These are phyloP conservation scores for Silurus lanzhouensis DNA, from an alignment of 2,797 vertebrate genomes.

Conservation along the genomic window DNA sequence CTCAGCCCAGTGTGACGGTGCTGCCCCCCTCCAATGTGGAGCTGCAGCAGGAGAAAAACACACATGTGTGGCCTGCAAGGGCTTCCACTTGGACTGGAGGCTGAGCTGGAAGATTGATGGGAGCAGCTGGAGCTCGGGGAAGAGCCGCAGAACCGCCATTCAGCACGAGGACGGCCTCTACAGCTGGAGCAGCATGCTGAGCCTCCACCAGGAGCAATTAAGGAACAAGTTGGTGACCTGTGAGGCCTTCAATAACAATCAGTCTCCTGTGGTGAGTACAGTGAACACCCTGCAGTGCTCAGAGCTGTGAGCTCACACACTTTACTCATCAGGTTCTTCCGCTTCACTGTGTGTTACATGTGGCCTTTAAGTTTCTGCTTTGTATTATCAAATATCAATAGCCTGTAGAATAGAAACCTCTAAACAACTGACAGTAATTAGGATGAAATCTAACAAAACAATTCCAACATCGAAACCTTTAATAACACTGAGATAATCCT, in stretches of 20 bases:
- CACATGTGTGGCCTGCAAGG: neutral
- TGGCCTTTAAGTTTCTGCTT: neutral
- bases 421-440: too few species aligned
- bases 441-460: too few species aligned
- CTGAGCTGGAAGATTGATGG: neutral
- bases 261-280: conserved; percentile 41
- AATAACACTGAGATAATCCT: too few species aligned
- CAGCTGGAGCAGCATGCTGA: conserved; percentile 55
- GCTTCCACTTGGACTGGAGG: conserved; percentile 9
- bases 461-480: too few species aligned
- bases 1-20: conserved; percentile 36
- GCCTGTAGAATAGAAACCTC: too few species aligned
- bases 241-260: conserved; percentile 52
- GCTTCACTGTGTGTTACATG: neutral
- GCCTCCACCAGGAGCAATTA: conserved; percentile 39
- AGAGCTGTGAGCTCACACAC: conserved; percentile 38
- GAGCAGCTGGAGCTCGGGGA: too few species aligned
- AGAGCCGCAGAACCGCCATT: neutral
- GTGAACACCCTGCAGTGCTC: conserved; percentile 63
- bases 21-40: too few species aligned
- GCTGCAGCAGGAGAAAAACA: conserved; percentile 9
- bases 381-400: too few species aligned
- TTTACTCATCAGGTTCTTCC: neutral
- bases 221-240: conserved; percentile 44
- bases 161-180: conserved; percentile 50